Base-by-base conservation (phyloP, 2,797 vertebrate species). In the Rhabdomys pumilio region DNA sequence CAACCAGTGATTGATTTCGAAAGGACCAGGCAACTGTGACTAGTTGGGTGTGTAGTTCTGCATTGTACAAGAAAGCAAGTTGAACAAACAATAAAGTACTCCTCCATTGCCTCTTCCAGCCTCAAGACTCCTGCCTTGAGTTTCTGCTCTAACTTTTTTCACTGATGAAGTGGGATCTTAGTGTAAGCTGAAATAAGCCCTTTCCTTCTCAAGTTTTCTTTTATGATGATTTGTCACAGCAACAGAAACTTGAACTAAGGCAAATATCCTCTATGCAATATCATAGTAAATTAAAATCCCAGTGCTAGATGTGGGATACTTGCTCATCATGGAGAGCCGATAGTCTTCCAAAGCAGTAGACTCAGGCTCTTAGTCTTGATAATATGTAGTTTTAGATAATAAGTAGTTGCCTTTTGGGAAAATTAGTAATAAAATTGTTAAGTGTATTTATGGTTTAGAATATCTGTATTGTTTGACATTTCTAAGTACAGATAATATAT, bases 401-500 rank as follows among this genome's bases (percentile, higher is more conserved):
- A 3, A 80, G 19, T 80, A n/a, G 17, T 80, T 55, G 9, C 31
- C 5, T 80, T 80, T 55, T 17, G 22, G 17, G n/a, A 94, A 79
- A 24, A 92, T 1, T 20, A 44, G 63, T 79, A 24, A 20, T 67
- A 31, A 90, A 65, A n/a, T 88, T 88, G 91, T 69, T 38, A 81
- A 81, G 81, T 26, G 76, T 90, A 1, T 93, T 90, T 97, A 41
- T 82, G 31, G 92, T 75, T 86, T 38, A 86, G 92, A 91, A 59
- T 61, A 91, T 44, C 95, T 91, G 22, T 84, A 75, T 72, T 89
- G 26, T 90, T 93, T 95, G 26, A 44, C 20, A 77, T 77, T 75
- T 96, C 67, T 73, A 94, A 89, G 79, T 14, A 84, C 17, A 79
- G 65, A 93, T 85, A 93, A 82, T 88, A 80, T 76, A 91, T 76